A percentile compares a stretch with the other conserved stretches of the same genome.
Evolutionary conservation across 2,113 vertebrate species (phyloP).

Genomic region (Macaca fascicularis): T2T-MFA8v1.1 NC_088379.1:81083501-81084000

Average conservation of each 20-base stretch:
- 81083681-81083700: neutral
- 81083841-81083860: neutral
- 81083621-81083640: neutral
- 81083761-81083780: no score
- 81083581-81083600: neutral
- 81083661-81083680: neutral
- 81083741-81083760: neutral
- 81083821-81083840: neutral
- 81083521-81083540: neutral
- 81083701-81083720: neutral
- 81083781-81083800: neutral
- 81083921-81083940: no score
- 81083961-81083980: no score
- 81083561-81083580: neutral
- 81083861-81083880: neutral
- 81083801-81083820: neutral
- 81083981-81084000: no score
- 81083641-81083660: neutral
- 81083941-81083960: no score
- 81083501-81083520: neutral
- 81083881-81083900: no score
- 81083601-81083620: neutral
- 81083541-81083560: neutral
- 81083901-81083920: no score
- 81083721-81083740: neutral